These are phyloP conservation scores for Spialia ferax DNA, from an alignment of 2,888 invertebrate genomes.

Conservation along the genomic window DNA sequence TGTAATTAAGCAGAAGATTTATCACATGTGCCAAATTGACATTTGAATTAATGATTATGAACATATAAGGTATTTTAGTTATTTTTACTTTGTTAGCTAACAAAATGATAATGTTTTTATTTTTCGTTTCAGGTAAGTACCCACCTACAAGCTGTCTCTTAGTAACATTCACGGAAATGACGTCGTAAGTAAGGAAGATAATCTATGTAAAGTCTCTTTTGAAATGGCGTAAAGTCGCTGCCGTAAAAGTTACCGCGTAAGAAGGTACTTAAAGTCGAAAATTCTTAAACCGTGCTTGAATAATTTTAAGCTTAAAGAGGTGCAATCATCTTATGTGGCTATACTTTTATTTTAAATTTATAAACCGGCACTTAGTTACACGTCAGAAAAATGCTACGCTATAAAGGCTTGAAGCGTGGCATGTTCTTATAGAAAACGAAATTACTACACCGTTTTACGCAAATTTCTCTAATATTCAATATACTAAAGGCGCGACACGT, in stretches of 20 bases:
- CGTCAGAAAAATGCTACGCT: constrained; percentile 32
- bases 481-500: constrained; percentile 67
- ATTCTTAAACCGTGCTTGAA: not conserved
- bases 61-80: not conserved
- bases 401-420: constrained; percentile 27
- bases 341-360: constrained; percentile 23
- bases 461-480: constrained; percentile 56
- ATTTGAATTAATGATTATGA: not conserved
- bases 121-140: constrained; percentile 72
- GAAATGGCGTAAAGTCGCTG: not conserved
- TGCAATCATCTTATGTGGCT: constrained; percentile 7
- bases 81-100: not conserved
- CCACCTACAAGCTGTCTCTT: not conserved
- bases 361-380: constrained; percentile 34
- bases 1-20: not conserved
- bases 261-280: not conserved
- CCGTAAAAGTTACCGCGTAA: not conserved
- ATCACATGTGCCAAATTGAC: not conserved
- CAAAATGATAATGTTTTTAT: constrained; percentile 33
- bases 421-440: constrained; percentile 39
- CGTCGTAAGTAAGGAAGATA: not conserved
- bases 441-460: constrained; percentile 47
- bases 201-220: not conserved
- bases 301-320: not conserved
- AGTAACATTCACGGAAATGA: not conserved